Evolutionary conservation across 2,888 invertebrate species (phyloP), one percentile per base, ranked within the genome.

Genomic region (Eremobia ochroleuca): DNA sequence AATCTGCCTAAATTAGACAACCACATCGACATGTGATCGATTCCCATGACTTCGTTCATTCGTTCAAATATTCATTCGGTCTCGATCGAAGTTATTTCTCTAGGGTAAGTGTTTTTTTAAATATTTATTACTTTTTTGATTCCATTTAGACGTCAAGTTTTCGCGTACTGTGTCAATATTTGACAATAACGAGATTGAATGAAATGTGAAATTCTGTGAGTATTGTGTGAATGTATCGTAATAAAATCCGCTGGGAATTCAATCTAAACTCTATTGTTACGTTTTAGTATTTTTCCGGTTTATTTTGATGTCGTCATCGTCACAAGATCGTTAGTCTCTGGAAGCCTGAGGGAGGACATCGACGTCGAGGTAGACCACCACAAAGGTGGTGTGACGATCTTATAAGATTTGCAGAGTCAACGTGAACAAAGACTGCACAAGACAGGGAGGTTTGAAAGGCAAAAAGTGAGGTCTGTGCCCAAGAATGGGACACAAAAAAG

Each of bases 11-110:
- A 87, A 87, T 81, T 83, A 83, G 81, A 81, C 78, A 80, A 58
- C 66, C 52, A 31, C 68, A 43, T 74, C 55, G 88, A 89, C 75
- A 75, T 73, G 58, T 82, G 73, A 82, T 86, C 82, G 75, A 79
- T 82, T 58, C 69, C 46, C 73, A 81, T 79, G 85, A 82, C 77
- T 46, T 75, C 64, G 52, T 85, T 79, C 77, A 59, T 72, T 74
- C 73, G 81, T 85, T 89, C 72, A 85, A 89, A 77, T 79, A 87
- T 87, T 85, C 83, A 87, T 78, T 77, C 76, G 59, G 52, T 79
- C 69, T 15, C 71, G 69, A 66, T 68, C 76, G 71, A 65, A 76
- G 66, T 78, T 75, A 89, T 85, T 83, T 83, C 83, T 87, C 83
- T 73, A 13, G 86, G 77, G 89, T 43, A 74, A 72, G 73, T 78